Evolutionary conservation across 1,140 invertebrate species (phyloP), one percentile per base, ranked within the genome.

Genomic region (Anthonomus grandis): DNA sequence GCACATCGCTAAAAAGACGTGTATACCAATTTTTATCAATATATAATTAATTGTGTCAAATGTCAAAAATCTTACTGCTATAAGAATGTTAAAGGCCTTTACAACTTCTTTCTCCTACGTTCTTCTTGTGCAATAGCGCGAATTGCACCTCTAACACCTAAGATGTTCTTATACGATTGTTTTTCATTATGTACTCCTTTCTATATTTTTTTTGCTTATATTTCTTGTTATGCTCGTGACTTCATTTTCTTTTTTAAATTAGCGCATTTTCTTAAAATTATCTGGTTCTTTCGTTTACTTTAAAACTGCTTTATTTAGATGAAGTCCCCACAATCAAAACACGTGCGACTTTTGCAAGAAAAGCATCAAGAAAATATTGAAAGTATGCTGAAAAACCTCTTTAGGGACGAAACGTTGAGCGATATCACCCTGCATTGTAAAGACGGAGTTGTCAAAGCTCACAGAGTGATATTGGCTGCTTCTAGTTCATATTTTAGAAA

Each of bases 311-410:
- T 49, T 49, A n/a, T 59, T 21, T 25, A 64, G 63, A 63, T 65
- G 61, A 61, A 56, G 25, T 47, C 63, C 6, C 61, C 58, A 12
- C 44, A 21, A 18, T 8, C 38, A 36, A 61, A 60, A 27, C 56
- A 47, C n/a, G 47, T 67, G 18, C 65, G 66, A 19, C 46, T 50
- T 63, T 47, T 64, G 62, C 86, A 86, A 82, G 86, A 87, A 75
- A 86, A 86, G 78, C 85, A 88, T 72, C 76, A 85, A 64, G 81
- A 82, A 59, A 86, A 87, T 70, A 72, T 88, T 59, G 82, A 85
- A 60, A 80, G 80, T 64, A 78, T 86, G 62, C 86, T 89, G 69
- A 84, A 84, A 46, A 80, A 79, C 31, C 78, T 88, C 52, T 83
- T 86, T 66, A 82, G 81, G 63, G 83, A 83, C 63, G 84, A 85